A percentile compares a stretch with the other conserved stretches of the same genome.
These are phyloP conservation scores for Epiperipatus broadwayi DNA, from an alignment of 2,888 invertebrate species.

Conservation along the genomic window DNA sequence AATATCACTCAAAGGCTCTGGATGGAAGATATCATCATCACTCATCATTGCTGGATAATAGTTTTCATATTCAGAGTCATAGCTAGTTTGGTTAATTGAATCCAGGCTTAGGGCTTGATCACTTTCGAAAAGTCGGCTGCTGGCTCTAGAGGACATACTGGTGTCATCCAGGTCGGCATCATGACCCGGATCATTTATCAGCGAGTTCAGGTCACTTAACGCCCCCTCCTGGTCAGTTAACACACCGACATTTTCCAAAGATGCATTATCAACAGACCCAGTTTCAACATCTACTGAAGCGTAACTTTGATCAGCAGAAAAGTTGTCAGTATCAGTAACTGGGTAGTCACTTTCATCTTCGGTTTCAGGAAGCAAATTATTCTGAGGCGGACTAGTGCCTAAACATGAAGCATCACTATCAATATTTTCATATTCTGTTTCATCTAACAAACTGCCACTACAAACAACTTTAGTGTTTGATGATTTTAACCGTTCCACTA, in stretches of 20 bases:
- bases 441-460: too few species aligned
- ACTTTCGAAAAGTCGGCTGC: constrained; percentile 56
- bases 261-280: constrained; percentile 70
- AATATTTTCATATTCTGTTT: constrained; percentile 25
- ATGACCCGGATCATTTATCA: constrained; percentile 25
- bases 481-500: too few species aligned
- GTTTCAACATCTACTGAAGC: too few species aligned
- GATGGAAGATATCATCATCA: constrained; percentile 30
- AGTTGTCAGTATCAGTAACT: too few species aligned
- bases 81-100: constrained; percentile 53
- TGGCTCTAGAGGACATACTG: constrained; percentile 60
- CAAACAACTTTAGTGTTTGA: too few species aligned
- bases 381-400: neutral
- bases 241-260: constrained; percentile 63
- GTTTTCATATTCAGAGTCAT: constrained; percentile 53
- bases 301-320: too few species aligned
- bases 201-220: constrained; percentile 54
- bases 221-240: constrained; percentile 72
- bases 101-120: constrained; percentile 55
- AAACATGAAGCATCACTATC: constrained; percentile 24
- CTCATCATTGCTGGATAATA: constrained; percentile 35
- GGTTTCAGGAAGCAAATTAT: neutral
- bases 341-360: too few species aligned
- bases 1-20: constrained; percentile 27
- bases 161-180: constrained; percentile 46